phyloP scores from a whole-genome alignment of 2,797 vertebrate genomes.

The Squalus acanthias region DNA sequence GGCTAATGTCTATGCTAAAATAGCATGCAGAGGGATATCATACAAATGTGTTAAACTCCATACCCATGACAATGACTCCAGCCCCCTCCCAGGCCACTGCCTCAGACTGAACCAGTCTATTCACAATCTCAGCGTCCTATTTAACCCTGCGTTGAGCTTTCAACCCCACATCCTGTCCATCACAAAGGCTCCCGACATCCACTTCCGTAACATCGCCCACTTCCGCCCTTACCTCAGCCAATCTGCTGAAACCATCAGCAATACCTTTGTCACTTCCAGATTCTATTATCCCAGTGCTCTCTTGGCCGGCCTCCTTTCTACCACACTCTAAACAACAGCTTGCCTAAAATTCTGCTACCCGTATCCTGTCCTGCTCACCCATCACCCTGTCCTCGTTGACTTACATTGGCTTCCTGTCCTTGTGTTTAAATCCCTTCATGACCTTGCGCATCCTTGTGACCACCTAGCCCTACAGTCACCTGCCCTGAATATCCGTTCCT shows the following conservation, averaged over 20 bases:
- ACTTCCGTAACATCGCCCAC: not conserved
- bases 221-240: not conserved
- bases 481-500: not conserved
- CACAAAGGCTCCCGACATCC: not conserved
- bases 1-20: not conserved
- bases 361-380: not conserved
- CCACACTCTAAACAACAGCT: not conserved
- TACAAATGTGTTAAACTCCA: not conserved
- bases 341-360: not conserved
- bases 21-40: not conserved
- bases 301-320: not conserved
- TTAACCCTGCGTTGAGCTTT: not conserved
- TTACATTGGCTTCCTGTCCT: not conserved
- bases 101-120: not conserved
- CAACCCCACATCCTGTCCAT: not conserved
- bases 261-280: not conserved
- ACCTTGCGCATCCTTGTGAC: not conserved
- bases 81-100: not conserved
- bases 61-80: not conserved
- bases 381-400: not conserved
- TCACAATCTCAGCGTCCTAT: not conserved
- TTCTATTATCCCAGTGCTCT: not conserved
- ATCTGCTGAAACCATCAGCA: not conserved
- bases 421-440: not conserved
- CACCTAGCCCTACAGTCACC: not conserved